Percentiles rank a stretch among this genome's conserved stretches.
Conservation (phyloP, 2,888 invertebrate species). For the Meliscaeva auricollis region DNA sequence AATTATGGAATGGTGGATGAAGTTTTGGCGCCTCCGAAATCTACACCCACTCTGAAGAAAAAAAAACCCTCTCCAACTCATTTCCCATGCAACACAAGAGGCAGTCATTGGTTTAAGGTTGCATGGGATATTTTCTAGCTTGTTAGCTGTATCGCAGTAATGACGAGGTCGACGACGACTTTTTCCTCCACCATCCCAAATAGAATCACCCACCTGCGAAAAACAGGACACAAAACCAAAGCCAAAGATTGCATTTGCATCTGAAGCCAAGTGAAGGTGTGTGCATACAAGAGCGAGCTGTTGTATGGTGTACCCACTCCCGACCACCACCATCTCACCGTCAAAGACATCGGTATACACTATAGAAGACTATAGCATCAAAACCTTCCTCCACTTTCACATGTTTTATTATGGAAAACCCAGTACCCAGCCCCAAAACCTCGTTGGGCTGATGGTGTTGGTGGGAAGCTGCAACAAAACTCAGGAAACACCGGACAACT, state of each 20-base stretch:
- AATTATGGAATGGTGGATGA: not conserved
- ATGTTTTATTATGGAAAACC: no score
- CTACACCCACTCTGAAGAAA: not conserved
- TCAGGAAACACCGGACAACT: conserved; percentile 47
- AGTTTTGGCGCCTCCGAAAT: not conserved
- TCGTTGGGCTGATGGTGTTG: not conserved
- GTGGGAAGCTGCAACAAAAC: conserved; percentile 21
- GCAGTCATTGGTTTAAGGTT: conserved; percentile 41
- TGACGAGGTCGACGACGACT: conserved; percentile 6
- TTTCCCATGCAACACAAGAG: conserved; percentile 23
- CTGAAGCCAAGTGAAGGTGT: conserved; percentile 56
- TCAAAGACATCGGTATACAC: conserved; percentile 14
- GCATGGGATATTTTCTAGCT: conserved; percentile 56
- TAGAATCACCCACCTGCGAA: not conserved
- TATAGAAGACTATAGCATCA: not conserved
- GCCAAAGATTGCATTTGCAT: conserved; percentile 74
- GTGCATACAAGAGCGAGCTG: conserved; percentile 27
- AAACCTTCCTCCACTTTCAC: no score
- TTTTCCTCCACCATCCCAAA: conserved; percentile 14
- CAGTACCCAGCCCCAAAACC: not conserved
- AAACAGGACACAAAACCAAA: conserved; percentile 47
- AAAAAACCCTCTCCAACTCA: not conserved
- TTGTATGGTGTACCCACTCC: no score
- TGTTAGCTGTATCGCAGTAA: conserved; percentile 43
- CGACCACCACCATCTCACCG: conserved; percentile 1